phyloP scores from a whole-genome alignment of 2,888 invertebrate genomes.

The Ophioninae sp. region DNA sequence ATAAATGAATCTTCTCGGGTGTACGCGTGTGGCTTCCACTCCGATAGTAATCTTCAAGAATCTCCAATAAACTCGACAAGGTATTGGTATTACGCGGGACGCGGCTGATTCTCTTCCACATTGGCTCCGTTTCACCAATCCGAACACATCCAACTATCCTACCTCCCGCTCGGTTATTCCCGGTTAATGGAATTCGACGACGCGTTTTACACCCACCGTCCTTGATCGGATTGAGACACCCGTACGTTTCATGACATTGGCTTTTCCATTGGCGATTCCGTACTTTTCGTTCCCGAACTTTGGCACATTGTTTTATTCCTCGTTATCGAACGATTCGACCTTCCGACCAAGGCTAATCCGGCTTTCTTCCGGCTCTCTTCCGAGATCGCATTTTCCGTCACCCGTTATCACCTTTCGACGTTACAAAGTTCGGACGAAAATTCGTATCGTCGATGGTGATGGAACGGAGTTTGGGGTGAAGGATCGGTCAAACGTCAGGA shows the following conservation, averaged over 20 bases:
- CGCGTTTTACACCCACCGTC: conserved; percentile 51
- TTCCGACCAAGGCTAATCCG: no score
- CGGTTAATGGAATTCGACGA: conserved; percentile 55
- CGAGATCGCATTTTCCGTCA: no score
- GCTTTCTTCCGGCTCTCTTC: no score
- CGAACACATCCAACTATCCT: not conserved
- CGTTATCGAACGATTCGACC: no score
- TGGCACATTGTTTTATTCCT: no score
- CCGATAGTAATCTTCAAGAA: conserved; percentile 69
- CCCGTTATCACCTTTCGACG: no score
- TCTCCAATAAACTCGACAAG: conserved; percentile 75
- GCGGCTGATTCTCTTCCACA: conserved; percentile 17
- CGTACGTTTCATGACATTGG: not conserved
- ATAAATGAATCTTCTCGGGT: conserved; percentile 22
- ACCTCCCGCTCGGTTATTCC: conserved; percentile 36
- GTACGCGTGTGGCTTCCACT: conserved; percentile 68
- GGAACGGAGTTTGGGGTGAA: not conserved
- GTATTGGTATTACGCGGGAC: conserved; percentile 57
- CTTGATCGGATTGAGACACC: conserved; percentile 36
- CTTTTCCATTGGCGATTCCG: not conserved
- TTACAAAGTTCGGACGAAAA: no score
- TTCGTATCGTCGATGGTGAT: no score
- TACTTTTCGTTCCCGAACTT: not conserved
- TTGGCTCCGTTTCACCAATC: conserved; percentile 39
- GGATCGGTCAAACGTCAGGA: not conserved